These are phyloP conservation scores for Scaptomyza pallida DNA, from an alignment of 1,140 invertebrate genomes.

Conservation along the genomic window DNA sequence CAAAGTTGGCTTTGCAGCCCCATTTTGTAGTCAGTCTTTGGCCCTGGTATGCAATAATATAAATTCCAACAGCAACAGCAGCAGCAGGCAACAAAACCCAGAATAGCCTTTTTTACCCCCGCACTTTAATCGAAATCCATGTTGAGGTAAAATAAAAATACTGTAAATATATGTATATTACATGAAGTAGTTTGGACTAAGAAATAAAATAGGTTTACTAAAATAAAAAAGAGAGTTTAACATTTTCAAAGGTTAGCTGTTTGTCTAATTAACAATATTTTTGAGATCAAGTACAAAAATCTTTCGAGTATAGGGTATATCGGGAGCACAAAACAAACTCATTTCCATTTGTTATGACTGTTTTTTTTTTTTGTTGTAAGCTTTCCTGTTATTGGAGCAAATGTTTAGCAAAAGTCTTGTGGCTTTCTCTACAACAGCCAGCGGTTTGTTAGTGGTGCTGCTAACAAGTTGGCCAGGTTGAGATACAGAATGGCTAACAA, in stretches of 20 bases:
- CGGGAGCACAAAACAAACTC: background rate
- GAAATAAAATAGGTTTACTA: background rate
- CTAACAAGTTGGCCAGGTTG: background rate
- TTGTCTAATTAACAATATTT: too few species aligned
- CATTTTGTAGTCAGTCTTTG: constrained; percentile 49
- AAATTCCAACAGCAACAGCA: constrained; percentile 56
- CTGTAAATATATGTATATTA: constrained; percentile 1
- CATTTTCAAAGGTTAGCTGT: too few species aligned
- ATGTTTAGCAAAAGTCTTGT: constrained; percentile 62
- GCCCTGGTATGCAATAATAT: constrained; percentile 73
- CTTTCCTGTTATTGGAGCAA: constrained; percentile 57
- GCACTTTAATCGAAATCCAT: constrained; percentile 28
- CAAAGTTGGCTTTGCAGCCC: constrained; percentile 3
- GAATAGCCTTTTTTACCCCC: background rate
- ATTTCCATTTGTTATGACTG: background rate
- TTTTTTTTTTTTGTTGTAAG: constrained; percentile 14
- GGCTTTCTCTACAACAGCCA: constrained; percentile 64
- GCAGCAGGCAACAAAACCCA: constrained; percentile 3
- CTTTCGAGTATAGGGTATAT: background rate
- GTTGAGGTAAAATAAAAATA: constrained; percentile 22
- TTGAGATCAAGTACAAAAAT: too few species aligned
- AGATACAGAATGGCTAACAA: too few species aligned
- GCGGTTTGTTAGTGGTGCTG: constrained; percentile 42
- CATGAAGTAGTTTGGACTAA: constrained; percentile 4
- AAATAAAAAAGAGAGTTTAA: too few species aligned